Evolutionary conservation across 1,140 invertebrate species (phyloP), one percentile per base, ranked within the genome.

Genomic region (Euura saliciscinereae): DNA sequence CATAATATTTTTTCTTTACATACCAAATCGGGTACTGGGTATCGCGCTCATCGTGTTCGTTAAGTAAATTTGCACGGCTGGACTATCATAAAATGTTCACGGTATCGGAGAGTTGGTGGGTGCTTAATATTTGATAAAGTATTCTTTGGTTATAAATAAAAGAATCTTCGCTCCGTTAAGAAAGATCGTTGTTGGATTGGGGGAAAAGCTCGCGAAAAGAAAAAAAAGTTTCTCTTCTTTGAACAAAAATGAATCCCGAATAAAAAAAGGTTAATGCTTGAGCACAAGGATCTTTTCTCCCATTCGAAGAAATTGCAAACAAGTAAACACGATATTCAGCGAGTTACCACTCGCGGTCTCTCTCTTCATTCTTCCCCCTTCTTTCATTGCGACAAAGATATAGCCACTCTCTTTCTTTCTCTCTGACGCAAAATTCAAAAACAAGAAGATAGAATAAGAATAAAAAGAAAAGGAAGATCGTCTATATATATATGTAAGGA

Each of bases 401-500:
- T 28, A 28, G 28, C 28, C 28, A 28, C 28, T 28, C 28, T 28
- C 28, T 28, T 1, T 28, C 28, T 59, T 4, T 59, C 51, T 42
- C 3, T 42, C 10, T 4, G 11, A 44, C 44, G 3, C 8, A 7
- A 44, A 67, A 42, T 42, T 67, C 28, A 3, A 67, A 44, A 10
- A 4, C 28, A 10, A 67, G 42, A 67, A 64, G 64, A 28, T 8
- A 43, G 28, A 28, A 28, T 28, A 28, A 28, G 28, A 28, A 28
- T 28, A 28, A 71, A 68, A 13, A 71, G 64, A 45, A 44, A 66
- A 64, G 4, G 71, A 10, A 44, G 13, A 65, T 72, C 51, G 65
- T 59, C 71, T 75, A 71, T 78, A 75, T 72, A 28, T 28, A 66
- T 69, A 68, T 70, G 71, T 73, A 64, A n/a, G 75, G 73, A 78